Evolutionary conservation across 2,113 vertebrate species (phyloP).

Genomic region (Tragulus kanchil): DNA sequence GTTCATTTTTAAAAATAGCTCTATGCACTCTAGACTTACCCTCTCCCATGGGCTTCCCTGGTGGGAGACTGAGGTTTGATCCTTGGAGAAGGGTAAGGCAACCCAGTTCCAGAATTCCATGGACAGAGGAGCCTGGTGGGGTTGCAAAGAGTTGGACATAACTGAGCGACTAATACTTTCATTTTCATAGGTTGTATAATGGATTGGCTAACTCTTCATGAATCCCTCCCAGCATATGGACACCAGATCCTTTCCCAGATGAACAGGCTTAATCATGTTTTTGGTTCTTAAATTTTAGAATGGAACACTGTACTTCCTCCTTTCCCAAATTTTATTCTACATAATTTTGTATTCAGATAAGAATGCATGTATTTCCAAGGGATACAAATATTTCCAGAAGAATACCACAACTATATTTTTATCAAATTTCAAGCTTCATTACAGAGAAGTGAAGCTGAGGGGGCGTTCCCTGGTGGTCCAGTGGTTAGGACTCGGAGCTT

Average conservation of each 20-base stretch:
- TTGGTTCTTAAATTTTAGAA: constrained; percentile 84
- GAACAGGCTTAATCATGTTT: constrained; percentile 93
- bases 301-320: background rate
- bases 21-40: constrained; percentile 94
- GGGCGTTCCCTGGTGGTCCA: background rate
- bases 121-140: too few species aligned
- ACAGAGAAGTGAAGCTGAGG: background rate
- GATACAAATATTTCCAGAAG: background rate
- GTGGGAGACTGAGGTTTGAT: too few species aligned
- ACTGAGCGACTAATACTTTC: too few species aligned
- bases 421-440: constrained; percentile 61
- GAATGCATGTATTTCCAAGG: background rate
- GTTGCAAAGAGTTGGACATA: too few species aligned
- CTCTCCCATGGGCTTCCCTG: constrained; percentile 81
- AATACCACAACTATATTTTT: background rate
- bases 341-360: background rate
- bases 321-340: background rate
- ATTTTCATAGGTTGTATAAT: constrained; percentile 89
- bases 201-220: constrained; percentile 91
- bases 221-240: constrained; percentile 93
- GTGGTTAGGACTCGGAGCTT: background rate
- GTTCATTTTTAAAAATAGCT: constrained; percentile 85
- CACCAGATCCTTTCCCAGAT: constrained; percentile 92
- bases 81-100: too few species aligned
- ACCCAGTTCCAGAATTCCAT: too few species aligned